phyloP scores from a whole-genome alignment of 2,797 vertebrate genomes.

The Phataginus tricuspis region DNA sequence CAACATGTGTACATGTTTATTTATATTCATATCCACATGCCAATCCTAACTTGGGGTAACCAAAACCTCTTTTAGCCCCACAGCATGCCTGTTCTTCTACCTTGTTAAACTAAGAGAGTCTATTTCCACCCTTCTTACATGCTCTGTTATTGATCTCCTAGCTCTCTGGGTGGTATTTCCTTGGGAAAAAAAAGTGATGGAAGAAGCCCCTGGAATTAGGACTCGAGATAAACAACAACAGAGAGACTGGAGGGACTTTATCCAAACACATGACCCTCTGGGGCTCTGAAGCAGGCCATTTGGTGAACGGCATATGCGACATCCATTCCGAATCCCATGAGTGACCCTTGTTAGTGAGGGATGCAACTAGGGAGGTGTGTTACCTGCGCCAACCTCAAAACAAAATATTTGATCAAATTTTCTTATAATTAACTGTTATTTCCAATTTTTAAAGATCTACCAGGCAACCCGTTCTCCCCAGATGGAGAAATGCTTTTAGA shows the following conservation, averaged over 20 bases:
- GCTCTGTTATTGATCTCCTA: conserved; percentile 27
- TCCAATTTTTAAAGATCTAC: not conserved
- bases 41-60: not conserved
- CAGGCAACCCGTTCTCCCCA: conserved; percentile 13
- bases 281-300: conserved; percentile 83
- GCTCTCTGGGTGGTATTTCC: conserved; percentile 78
- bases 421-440: not conserved
- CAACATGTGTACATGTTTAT: not conserved
- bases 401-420: conserved; percentile 28
- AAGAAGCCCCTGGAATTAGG: conserved; percentile 69
- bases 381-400: not conserved
- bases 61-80: not conserved
- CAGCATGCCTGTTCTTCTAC: not conserved
- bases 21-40: not conserved
- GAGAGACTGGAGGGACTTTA: conserved; percentile 74
- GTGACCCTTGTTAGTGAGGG: conserved; percentile 70
- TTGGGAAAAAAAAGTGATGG: conserved; percentile 67
- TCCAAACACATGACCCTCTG: conserved; percentile 80
- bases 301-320: conserved; percentile 84
- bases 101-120: not conserved
- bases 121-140: not conserved
- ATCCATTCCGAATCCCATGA: conserved; percentile 81
- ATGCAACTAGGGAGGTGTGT: not conserved
- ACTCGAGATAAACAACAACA: conserved; percentile 84
- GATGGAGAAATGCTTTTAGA: not conserved